Conservation (phyloP, 2,888 invertebrate genomes). For the Sarcophaga subvicina region DNA sequence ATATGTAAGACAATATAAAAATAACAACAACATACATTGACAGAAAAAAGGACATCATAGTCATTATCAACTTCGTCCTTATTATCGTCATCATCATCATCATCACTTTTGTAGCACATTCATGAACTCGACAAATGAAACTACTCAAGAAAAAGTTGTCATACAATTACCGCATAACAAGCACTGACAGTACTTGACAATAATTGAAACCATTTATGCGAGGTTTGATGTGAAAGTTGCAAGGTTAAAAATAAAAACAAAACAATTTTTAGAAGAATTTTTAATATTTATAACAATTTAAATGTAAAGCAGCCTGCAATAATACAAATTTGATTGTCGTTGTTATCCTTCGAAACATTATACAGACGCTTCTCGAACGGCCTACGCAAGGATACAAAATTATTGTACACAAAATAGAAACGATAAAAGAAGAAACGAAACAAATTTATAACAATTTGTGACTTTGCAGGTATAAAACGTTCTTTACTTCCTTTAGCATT, state of each 20-base stretch:
- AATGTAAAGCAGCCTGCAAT: too few relatives aligned
- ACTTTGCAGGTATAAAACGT: slow-evolving; percentile 53
- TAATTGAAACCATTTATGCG: slow-evolving; percentile 35
- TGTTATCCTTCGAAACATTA: too few relatives aligned
- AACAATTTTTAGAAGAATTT: neutral
- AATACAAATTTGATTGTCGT: too few relatives aligned
- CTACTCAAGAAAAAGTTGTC: slow-evolving; percentile 29
- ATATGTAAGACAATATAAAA: slow-evolving; percentile 11
- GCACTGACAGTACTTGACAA: slow-evolving; percentile 47
- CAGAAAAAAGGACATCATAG: slow-evolving; percentile 46
- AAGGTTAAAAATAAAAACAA: neutral
- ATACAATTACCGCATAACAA: slow-evolving; percentile 54
- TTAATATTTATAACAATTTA: too few relatives aligned
- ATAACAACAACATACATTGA: slow-evolving; percentile 17
- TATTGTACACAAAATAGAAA: slow-evolving; percentile 3
- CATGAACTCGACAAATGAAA: slow-evolving; percentile 6
- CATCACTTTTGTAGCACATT: neutral
- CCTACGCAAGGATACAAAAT: slow-evolving; percentile 4
- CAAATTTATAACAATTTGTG: slow-evolving; percentile 30
- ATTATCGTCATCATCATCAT: neutral
- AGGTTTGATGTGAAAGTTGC: slow-evolving; percentile 6
- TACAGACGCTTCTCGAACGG: too few relatives aligned
- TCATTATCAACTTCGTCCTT: neutral
- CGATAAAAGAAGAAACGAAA: neutral
- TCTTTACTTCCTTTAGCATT: slow-evolving; percentile 39